phyloP scores from a whole-genome alignment of 2,888 invertebrate genomes.

The Loripinus fragilis region DNA sequence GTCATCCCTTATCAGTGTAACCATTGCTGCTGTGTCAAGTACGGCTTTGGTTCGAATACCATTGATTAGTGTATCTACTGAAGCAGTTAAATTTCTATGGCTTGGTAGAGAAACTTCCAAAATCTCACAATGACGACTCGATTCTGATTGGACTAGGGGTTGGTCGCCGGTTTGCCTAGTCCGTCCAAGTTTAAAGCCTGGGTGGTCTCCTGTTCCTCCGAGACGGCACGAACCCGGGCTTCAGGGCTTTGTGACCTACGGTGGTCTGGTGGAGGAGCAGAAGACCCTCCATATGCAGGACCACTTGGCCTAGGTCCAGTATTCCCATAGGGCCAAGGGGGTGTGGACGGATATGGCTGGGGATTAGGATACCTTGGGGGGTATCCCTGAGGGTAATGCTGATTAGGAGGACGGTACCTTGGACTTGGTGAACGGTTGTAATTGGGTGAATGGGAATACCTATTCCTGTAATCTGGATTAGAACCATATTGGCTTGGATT shows the following conservation, averaged over 20 bases:
- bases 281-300: neutral
- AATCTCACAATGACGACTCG: neutral
- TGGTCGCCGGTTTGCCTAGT: neutral
- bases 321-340: too few relatives aligned
- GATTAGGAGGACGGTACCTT: too few relatives aligned
- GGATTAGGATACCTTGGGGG: too few relatives aligned
- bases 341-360: too few relatives aligned
- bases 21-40: neutral
- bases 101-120: neutral
- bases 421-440: too few relatives aligned
- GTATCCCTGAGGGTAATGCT: too few relatives aligned
- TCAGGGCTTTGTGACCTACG: neutral
- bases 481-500: neutral
- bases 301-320: too few relatives aligned
- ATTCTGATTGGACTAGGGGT: neutral
- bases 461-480: too few relatives aligned
- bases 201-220: neutral
- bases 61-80: neutral
- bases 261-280: neutral
- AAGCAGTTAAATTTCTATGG: slow-evolving; percentile 4
- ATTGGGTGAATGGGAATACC: too few relatives aligned
- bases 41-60: neutral
- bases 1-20: neutral
- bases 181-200: neutral
- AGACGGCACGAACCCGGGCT: neutral